Percentiles rank a stretch among this genome's conserved stretches.
Evolutionary conservation across 2,888 invertebrate genomes (phyloP).

Genomic region (Caenorhabditis drosophilae): DNA sequence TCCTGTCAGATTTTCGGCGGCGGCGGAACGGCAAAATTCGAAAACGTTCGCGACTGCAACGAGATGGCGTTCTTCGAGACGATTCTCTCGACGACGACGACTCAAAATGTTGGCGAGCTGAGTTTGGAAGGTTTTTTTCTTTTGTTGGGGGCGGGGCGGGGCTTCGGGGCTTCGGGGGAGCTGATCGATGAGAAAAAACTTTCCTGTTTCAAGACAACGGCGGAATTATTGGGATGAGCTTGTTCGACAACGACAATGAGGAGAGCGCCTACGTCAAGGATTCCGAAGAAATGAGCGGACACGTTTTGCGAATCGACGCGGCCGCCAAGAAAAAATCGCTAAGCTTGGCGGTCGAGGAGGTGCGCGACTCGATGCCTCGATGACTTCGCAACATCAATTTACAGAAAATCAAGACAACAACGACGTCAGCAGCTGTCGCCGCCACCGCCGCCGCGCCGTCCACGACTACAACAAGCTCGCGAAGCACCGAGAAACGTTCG

Average conservation of each 20-base stretch:
- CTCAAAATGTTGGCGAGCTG: too few relatives aligned
- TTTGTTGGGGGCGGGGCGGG: too few relatives aligned
- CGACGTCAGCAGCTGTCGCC: too few relatives aligned
- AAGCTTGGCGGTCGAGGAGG: conserved; percentile 44
- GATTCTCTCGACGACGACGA: conserved; percentile 20
- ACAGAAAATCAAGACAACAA: too few relatives aligned
- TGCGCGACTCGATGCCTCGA: too few relatives aligned
- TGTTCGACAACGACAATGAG: conserved; percentile 53
- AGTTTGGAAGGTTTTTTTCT: too few relatives aligned
- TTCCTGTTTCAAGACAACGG: too few relatives aligned
- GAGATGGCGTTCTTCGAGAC: conserved; percentile 39
- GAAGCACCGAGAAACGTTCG: conserved; percentile 1
- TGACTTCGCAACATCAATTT: too few relatives aligned
- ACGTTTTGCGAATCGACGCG: conserved; percentile 42
- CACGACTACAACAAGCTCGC: too few relatives aligned
- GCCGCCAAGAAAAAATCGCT: conserved; percentile 43
- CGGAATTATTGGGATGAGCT: conserved; percentile 24
- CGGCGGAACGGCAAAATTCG: conserved; percentile 10
- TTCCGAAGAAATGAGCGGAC: conserved; percentile 8
- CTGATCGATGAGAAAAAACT: too few relatives aligned
- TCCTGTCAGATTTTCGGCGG: conserved; percentile 30
- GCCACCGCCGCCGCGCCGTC: too few relatives aligned
- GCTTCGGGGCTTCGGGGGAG: too few relatives aligned
- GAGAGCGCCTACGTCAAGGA: conserved; percentile 46
- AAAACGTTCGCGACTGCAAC: conserved; percentile 8